Evolutionary conservation across 2,888 invertebrate genomes (phyloP).

Genomic region (Parnassius apollo): DNA sequence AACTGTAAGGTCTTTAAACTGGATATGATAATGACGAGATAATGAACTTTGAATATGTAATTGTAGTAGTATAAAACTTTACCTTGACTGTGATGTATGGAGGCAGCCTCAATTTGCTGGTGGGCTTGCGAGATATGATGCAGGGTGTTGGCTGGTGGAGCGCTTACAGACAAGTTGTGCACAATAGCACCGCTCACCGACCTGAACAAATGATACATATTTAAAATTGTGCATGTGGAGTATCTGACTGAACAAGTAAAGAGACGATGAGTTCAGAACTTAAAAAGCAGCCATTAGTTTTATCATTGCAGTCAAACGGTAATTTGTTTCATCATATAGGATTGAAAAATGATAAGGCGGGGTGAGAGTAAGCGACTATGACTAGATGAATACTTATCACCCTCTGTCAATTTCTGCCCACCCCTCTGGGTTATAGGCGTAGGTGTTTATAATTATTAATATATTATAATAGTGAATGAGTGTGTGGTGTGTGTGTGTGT

Average conservation of each 20-base stretch:
- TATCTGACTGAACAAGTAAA: no score
- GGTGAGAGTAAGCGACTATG: no score
- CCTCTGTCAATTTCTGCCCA: no score
- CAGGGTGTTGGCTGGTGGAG: slow-evolving; percentile 60
- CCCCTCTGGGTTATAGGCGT: no score
- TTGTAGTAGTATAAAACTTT: not conserved
- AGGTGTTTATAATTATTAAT: no score
- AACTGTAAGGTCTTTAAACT: no score
- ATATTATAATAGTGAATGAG: no score
- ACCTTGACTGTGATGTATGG: slow-evolving; percentile 69
- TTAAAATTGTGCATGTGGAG: no score
- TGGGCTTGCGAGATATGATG: slow-evolving; percentile 82
- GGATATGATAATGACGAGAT: no score
- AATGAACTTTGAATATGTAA: not conserved
- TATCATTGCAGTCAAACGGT: slow-evolving; percentile 57
- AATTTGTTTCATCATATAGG: slow-evolving; percentile 55
- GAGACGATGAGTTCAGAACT: slow-evolving; percentile 41
- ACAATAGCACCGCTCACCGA: slow-evolving; percentile 64
- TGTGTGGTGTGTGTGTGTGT: no score
- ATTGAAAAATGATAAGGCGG: not conserved
- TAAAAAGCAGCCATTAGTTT: slow-evolving; percentile 56
- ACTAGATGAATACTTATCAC: no score
- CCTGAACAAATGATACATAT: slow-evolving; percentile 37
- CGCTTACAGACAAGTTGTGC: slow-evolving; percentile 62
- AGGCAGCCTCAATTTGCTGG: slow-evolving; percentile 72